Percentiles rank a stretch among this genome's conserved stretches.
Conservation (phyloP, 1,140 invertebrate genomes). For the Microvelia longipes region DNA sequence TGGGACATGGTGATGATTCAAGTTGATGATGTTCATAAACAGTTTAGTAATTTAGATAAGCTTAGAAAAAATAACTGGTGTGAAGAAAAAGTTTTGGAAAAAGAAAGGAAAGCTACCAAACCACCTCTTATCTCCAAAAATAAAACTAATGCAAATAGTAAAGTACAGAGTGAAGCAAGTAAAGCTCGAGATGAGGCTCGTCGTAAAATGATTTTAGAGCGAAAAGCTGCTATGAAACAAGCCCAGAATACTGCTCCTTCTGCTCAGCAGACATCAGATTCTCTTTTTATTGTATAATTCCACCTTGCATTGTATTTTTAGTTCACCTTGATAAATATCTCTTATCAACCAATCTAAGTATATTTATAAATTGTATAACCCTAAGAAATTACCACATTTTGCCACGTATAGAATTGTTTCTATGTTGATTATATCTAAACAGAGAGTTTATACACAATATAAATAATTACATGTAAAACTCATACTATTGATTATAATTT, state of each 20-base stretch:
- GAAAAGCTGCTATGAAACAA: constrained; percentile 15
- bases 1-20: constrained; percentile 95
- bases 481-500: too few relatives aligned
- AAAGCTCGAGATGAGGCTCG: constrained; percentile 18
- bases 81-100: neutral
- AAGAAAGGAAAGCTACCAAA: constrained; percentile 3
- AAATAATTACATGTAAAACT: too few relatives aligned
- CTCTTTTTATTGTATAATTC: neutral
- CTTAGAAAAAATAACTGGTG: constrained; percentile 55
- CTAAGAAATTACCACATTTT: too few relatives aligned
- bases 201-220: constrained; percentile 15
- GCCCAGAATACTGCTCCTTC: neutral
- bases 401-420: too few relatives aligned
- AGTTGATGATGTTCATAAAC: constrained; percentile 59
- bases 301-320: too few relatives aligned
- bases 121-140: neutral
- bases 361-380: too few relatives aligned
- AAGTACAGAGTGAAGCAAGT: constrained; percentile 5
- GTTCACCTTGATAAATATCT: too few relatives aligned
- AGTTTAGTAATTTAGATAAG: constrained; percentile 58
- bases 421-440: too few relatives aligned
- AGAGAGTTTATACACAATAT: too few relatives aligned
- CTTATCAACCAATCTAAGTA: too few relatives aligned
- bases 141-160: neutral
- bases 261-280: neutral